Conservation (phyloP, 1,140 invertebrate genomes). For the Stegodyphus dumicola region DNA sequence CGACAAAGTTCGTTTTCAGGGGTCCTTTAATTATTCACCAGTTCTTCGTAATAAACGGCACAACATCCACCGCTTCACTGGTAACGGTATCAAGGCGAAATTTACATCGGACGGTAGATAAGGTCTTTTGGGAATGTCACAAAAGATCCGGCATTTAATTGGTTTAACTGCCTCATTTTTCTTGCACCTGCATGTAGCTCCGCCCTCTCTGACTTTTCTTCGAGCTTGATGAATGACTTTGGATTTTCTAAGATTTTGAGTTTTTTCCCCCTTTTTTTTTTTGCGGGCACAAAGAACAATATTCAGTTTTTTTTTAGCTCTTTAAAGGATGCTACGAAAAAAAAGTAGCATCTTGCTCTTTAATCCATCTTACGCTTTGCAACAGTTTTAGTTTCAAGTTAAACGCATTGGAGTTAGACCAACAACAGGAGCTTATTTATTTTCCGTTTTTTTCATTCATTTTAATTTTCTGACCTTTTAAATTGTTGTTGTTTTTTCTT, state of each 20-base stretch:
- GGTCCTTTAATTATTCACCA: constrained; percentile 58
- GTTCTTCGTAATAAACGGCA: constrained; percentile 61
- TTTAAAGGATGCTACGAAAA: constrained; percentile 12
- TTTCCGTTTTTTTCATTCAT: too few relatives aligned
- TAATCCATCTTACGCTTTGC: constrained; percentile 46
- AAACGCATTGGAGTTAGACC: constrained; percentile 26
- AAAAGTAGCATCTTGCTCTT: constrained; percentile 31
- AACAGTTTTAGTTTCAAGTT: constrained; percentile 54
- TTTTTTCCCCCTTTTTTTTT: constrained; percentile 25
- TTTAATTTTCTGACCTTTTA: too few relatives aligned
- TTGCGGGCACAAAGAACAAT: constrained; percentile 10
- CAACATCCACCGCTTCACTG: constrained; percentile 42
- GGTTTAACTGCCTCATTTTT: constrained; percentile 62
- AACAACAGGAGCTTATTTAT: too few relatives aligned
- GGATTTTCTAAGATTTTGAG: constrained; percentile 55
- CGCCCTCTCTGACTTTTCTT: constrained; percentile 28
- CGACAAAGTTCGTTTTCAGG: constrained; percentile 59
- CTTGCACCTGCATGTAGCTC: constrained; percentile 4
- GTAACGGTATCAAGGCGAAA: constrained; percentile 54
- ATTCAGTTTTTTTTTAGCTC: constrained; percentile 29
- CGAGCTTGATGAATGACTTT: constrained; percentile 54
- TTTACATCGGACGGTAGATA: constrained; percentile 61
- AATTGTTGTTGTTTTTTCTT: too few relatives aligned
- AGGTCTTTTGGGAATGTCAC: constrained; percentile 57
- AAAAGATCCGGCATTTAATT: constrained; percentile 60